Percentiles rank a stretch among this genome's conserved stretches.
Evolutionary conservation across 2,888 invertebrate genomes (phyloP).

Genomic region (Eurytoma californica): DNA sequence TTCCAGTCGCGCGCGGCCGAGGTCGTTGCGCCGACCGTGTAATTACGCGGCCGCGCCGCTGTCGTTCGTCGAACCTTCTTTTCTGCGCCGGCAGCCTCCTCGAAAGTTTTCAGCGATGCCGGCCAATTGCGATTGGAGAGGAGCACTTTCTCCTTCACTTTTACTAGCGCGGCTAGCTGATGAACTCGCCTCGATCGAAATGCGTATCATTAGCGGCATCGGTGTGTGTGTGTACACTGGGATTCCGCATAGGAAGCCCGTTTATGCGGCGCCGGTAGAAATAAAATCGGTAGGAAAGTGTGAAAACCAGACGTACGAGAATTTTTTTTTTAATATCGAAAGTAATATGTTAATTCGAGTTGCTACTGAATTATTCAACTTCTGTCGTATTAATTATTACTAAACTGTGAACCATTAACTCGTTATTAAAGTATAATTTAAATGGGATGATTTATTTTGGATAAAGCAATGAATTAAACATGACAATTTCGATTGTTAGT

Average conservation of each 20-base stretch:
- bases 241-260: neutral
- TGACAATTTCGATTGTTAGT: too few relatives aligned
- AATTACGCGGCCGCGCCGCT: conserved; percentile 1
- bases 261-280: neutral
- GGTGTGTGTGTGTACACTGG: neutral
- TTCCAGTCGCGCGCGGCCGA: conserved; percentile 4
- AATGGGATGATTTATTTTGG: too few relatives aligned
- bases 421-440: too few relatives aligned
- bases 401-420: too few relatives aligned
- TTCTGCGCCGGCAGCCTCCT: neutral
- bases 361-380: neutral
- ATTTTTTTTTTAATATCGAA: neutral
- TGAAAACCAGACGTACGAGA: neutral
- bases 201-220: conserved; percentile 1
- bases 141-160: conserved; percentile 51
- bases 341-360: conserved; percentile 7
- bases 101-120: neutral
- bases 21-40: conserved; percentile 25
- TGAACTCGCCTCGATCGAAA: neutral
- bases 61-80: conserved; percentile 6
- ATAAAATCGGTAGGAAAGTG: neutral
- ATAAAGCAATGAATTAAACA: too few relatives aligned
- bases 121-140: neutral
- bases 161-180: conserved; percentile 43
- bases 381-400: too few relatives aligned